Percentiles rank a stretch among this genome's conserved stretches.
Conservation (phyloP, 2,113 vertebrate genomes). For the Donacobius atricapilla region DNA sequence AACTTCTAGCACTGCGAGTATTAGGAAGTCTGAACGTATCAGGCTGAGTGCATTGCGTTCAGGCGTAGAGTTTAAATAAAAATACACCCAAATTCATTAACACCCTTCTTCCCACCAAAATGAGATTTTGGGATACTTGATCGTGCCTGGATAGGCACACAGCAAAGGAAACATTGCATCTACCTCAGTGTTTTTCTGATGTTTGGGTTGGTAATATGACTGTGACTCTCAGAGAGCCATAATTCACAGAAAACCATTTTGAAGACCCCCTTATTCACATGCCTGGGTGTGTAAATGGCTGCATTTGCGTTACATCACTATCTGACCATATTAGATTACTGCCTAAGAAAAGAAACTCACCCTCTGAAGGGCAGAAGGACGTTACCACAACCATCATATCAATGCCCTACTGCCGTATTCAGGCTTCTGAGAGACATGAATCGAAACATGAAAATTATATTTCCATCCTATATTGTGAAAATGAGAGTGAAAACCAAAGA, state of each 20-base stretch:
- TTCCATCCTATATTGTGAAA: not conserved
- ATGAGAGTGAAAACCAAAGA: not conserved
- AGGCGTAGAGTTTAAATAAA: not conserved
- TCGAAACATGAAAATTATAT: not conserved
- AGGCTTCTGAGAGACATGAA: not conserved
- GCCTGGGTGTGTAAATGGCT: not conserved
- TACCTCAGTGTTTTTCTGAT: not conserved
- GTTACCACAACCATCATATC: not conserved
- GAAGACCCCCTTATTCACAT: not conserved
- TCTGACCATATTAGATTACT: not conserved
- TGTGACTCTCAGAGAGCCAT: not conserved
- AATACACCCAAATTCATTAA: not conserved
- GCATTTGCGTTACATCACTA: not conserved
- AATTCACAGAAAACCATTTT: not conserved
- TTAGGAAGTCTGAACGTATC: not conserved
- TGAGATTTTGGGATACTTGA: not conserved
- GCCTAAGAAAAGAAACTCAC: not conserved
- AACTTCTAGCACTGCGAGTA: not conserved
- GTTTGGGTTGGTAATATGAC: not conserved
- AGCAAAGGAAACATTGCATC: not conserved
- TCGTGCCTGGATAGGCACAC: not conserved
- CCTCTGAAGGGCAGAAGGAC: not conserved
- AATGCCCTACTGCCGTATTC: not conserved
- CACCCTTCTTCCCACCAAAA: not conserved
- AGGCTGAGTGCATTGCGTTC: accelerated